Percentiles rank a stretch among this genome's conserved stretches.
Evolutionary conservation across 2,113 vertebrate genomes (phyloP).

Genomic region (Paralichthys olivaceus): DNA sequence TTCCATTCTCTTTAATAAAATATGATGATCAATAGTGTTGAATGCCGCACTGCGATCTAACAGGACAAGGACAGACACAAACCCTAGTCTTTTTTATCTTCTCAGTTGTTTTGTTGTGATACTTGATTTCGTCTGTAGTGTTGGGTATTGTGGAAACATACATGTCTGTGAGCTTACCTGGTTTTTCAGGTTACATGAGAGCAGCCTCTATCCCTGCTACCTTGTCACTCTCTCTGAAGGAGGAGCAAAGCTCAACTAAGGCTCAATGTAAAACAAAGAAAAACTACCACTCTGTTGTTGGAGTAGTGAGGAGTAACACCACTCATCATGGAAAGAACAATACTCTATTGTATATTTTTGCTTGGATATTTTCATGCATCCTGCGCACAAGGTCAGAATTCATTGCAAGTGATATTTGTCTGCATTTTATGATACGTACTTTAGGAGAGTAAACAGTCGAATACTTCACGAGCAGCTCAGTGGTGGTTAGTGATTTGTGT

Average conservation of each 20-base stretch:
- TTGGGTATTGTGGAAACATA: too few relatives aligned
- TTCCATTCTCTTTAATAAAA: too few relatives aligned
- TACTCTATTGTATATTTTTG: constrained; percentile 41
- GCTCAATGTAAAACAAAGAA: neutral
- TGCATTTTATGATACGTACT: neutral
- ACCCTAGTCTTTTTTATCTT: too few relatives aligned
- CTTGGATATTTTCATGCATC: constrained; percentile 44
- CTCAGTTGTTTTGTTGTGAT: too few relatives aligned
- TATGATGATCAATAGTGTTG: too few relatives aligned
- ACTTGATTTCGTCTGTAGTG: too few relatives aligned
- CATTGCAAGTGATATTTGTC: neutral
- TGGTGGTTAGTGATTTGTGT: neutral
- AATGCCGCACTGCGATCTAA: too few relatives aligned
- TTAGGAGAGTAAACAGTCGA: neutral
- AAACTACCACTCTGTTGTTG: neutral
- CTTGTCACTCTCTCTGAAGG: constrained; percentile 21
- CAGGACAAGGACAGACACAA: too few relatives aligned
- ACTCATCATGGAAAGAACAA: constrained; percentile 32
- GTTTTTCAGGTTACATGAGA: constrained; percentile 37
- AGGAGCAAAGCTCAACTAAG: constrained; percentile 20
- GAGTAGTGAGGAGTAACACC: neutral
- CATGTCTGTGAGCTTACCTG: too few relatives aligned
- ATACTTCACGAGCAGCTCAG: neutral
- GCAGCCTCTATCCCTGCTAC: rapidly evolving
- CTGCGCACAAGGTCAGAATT: constrained; percentile 43